A percentile compares a stretch with the other conserved stretches of the same genome.
phyloP scores from a whole-genome alignment of 2,113 vertebrate species.

The Mobula hypostoma region DNA sequence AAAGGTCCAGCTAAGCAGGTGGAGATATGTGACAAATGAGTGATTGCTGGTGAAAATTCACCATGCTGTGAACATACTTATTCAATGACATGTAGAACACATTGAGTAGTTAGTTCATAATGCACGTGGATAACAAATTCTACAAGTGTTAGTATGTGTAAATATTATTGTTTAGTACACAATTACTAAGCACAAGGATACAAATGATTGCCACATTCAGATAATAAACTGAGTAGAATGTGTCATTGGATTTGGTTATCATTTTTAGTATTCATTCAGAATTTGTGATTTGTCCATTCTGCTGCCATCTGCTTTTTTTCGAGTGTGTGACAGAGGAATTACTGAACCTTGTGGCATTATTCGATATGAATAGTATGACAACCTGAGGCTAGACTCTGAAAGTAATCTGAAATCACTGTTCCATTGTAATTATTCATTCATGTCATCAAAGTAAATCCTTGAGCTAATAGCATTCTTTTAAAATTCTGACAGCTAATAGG shows the following conservation, averaged over 20 bases:
- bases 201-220: background rate
- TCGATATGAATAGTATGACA: background rate
- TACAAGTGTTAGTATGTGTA: background rate
- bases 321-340: background rate
- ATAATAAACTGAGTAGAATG: background rate
- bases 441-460: conserved; percentile 21
- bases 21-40: background rate
- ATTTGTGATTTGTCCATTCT: background rate
- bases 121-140: background rate
- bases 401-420: conserved; percentile 8
- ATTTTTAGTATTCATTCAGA: background rate
- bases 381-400: conserved; percentile 21
- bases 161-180: background rate
- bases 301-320: background rate
- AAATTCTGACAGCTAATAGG: conserved; percentile 30
- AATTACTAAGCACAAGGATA: background rate
- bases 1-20: background rate
- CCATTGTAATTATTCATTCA: conserved; percentile 31
- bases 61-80: background rate
- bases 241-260: too few species aligned
- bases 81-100: background rate
- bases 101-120: background rate
- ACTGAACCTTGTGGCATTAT: background rate
- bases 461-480: conserved; percentile 20
- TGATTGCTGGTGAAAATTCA: conserved; percentile 7